Evolutionary conservation across 2,113 vertebrate genomes (phyloP).

Genomic region (Periophthalmus modestus): DNA sequence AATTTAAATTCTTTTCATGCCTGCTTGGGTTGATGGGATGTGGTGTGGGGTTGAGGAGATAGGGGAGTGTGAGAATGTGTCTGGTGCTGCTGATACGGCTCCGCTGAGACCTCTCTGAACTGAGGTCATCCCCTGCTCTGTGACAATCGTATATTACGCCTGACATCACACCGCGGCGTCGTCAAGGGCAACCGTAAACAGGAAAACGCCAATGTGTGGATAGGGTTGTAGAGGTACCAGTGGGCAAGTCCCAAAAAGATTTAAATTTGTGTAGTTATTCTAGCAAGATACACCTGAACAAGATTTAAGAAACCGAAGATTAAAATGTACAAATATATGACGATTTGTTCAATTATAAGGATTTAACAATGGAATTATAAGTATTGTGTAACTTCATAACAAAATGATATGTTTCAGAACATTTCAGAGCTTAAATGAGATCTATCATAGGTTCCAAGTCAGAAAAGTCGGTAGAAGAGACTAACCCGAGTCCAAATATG

Average conservation of each 20-base stretch:
- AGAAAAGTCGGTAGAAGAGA: not conserved
- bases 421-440: too few species aligned
- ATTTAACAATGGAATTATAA: not conserved
- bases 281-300: not conserved
- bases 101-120: conserved; percentile 43
- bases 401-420: too few species aligned
- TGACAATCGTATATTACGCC: conserved; percentile 60
- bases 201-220: conserved; percentile 14
- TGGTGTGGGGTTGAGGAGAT: conserved; percentile 7
- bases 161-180: conserved; percentile 57
- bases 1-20: not conserved
- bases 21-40: conserved; percentile 34
- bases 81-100: conserved; percentile 54
- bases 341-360: not conserved
- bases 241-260: not conserved
- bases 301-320: not conserved
- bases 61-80: conserved; percentile 65
- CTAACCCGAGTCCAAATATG: not conserved
- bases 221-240: not conserved
- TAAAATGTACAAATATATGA: too few species aligned
- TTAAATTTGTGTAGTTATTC: not conserved
- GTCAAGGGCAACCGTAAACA: conserved; percentile 51
- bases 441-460: too few species aligned
- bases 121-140: conserved; percentile 61
- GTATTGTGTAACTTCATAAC: too few species aligned